Percentiles rank a stretch among this genome's conserved stretches.
phyloP scores from a whole-genome alignment of 2,888 invertebrate genomes.

The Thalpophila matura region DNA sequence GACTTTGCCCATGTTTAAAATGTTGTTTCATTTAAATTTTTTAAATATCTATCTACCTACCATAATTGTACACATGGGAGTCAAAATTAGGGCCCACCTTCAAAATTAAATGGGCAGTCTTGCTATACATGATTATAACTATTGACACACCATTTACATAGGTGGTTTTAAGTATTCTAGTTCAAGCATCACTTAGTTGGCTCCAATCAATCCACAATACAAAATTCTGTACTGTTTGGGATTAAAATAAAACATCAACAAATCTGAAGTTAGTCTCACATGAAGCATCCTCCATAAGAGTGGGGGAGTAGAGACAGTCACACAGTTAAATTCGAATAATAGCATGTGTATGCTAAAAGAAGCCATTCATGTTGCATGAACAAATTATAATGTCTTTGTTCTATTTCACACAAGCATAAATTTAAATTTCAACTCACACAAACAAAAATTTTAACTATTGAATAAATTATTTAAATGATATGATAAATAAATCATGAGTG shows the following conservation, averaged over 20 bases:
- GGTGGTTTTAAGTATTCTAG: background rate
- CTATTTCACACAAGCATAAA: slow-evolving; percentile 39
- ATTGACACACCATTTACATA: no score
- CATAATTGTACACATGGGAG: no score
- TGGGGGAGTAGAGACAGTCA: slow-evolving; percentile 29
- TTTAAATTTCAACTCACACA: slow-evolving; percentile 36
- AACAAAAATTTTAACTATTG: slow-evolving; percentile 42
- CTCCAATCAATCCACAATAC: slow-evolving; percentile 25
- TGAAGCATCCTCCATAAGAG: slow-evolving; percentile 33
- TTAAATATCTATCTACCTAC: no score
- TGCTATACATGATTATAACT: no score
- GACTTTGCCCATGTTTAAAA: no score
- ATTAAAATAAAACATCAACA: slow-evolving; percentile 45
- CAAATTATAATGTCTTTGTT: slow-evolving; percentile 30
- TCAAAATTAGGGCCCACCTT: no score
- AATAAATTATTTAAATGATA: slow-evolving; percentile 51
- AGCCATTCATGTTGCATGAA: slow-evolving; percentile 42
- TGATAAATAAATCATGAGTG: slow-evolving; percentile 48
- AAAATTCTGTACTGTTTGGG: slow-evolving; percentile 20
- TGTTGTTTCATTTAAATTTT: no score
- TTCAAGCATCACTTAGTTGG: slow-evolving; percentile 24
- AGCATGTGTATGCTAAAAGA: slow-evolving; percentile 38
- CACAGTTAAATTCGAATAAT: slow-evolving; percentile 31
- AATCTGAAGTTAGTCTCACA: slow-evolving; percentile 58
- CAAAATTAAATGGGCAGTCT: no score